Evolutionary conservation across 2,888 invertebrate species (phyloP), one percentile per base, ranked within the genome.

Genomic region (Lucinisca nassula): DNA sequence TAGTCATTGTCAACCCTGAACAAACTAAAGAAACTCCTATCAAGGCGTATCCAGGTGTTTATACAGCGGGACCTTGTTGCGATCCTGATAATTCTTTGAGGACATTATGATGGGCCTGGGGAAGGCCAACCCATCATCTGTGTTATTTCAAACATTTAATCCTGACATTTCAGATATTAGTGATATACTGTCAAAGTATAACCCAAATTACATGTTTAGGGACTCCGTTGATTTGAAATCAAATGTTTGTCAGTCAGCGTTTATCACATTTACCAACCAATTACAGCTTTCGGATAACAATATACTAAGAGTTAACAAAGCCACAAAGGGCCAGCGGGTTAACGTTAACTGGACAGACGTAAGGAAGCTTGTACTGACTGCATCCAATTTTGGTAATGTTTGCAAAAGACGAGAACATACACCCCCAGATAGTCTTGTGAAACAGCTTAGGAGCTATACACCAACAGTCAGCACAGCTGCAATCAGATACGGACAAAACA

Each of bases 341-440:
- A 79, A 79, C 45, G 6, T n/a, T 32, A 79, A 79, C 70, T 79
- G 67, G 79, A 27, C 6, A 3, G 70, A 70, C 40, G 79, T 70
- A 37, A 79, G 79, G n/a, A 49, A n/a, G 24, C 12, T 45, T 17
- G n/a, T 45, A 3, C 38, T 79, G 17, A 79, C 70, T 4, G 79
- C 79, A 21, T 79, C 79, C 1, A 70, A 79, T 24, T 24, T 79
- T 35, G 79, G 51, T 51, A 72, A 10, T 49, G 17, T 70, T 8
- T 37, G 67, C 14, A 70, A 79, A 45, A 24, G 61, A 61, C 2
- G 27, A 61, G 61, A 61, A 24, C 3, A 14, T 14, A 27, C 70
- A 70, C 21, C 45, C 30, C 72, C 79, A 35, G 79, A 79, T n/a
- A 73, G 10, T 51, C 37, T 79, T 49, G 27, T 79, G 8, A 72